Conservation (phyloP, 1,140 invertebrate species). For the Laupala kohalensis region DNA sequence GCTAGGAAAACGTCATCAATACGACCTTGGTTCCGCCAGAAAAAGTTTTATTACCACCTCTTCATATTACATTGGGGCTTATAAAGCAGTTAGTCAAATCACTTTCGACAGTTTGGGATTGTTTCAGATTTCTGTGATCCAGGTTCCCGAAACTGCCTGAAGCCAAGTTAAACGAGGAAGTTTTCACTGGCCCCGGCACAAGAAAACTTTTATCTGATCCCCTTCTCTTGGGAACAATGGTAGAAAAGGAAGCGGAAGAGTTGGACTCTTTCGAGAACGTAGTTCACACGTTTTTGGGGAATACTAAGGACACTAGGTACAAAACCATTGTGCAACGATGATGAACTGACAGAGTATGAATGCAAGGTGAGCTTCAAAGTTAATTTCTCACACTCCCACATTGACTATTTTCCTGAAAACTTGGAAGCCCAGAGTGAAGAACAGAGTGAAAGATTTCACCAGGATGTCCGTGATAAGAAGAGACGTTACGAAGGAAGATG, state of each 20-base stretch:
- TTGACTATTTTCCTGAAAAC: too few relatives aligned
- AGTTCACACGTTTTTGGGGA: slow-evolving; percentile 5
- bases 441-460: too few relatives aligned
- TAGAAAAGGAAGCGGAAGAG: neutral
- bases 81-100: slow-evolving; percentile 26
- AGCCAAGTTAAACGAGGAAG: neutral
- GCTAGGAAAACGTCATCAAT: slow-evolving; percentile 24
- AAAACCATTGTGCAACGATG: slow-evolving; percentile 3
- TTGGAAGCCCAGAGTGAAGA: too few relatives aligned
- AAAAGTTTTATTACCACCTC: slow-evolving; percentile 25
- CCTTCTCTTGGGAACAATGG: slow-evolving; percentile 5
- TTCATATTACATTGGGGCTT: slow-evolving; percentile 28
- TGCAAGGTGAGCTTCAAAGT: neutral
- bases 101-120: slow-evolving; percentile 22
- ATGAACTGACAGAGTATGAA: slow-evolving; percentile 1
- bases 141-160: slow-evolving; percentile 19
- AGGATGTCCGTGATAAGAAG: too few relatives aligned
- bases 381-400: too few relatives aligned
- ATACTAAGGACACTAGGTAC: slow-evolving; percentile 2
- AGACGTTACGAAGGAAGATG: too few relatives aligned
- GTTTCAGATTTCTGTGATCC: slow-evolving; percentile 22
- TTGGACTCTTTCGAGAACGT: slow-evolving; percentile 6
- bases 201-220: slow-evolving; percentile 4
- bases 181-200: neutral
- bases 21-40: slow-evolving; percentile 21